A percentile compares a stretch with the other conserved stretches of the same genome.
Evolutionary conservation across 2,888 invertebrate genomes (phyloP).

Genomic region (Andrena trimmerana): DNA sequence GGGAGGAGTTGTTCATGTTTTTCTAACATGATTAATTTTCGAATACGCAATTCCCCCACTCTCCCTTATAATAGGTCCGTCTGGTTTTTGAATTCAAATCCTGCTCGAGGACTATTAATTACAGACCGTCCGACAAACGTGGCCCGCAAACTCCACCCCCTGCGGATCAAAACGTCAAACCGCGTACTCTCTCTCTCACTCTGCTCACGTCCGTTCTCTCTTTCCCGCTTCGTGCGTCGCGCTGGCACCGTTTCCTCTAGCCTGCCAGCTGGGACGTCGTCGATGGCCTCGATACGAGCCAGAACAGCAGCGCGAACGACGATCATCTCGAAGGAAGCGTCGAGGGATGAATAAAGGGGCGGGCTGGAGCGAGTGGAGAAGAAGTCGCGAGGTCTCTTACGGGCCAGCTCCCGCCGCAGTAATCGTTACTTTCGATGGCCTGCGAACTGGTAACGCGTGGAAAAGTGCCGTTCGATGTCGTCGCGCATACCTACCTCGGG

Average conservation of each 20-base stretch:
- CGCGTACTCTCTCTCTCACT: neutral
- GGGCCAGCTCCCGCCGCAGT: conserved; percentile 39
- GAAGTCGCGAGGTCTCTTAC: conserved; percentile 9
- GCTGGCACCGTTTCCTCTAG: neutral
- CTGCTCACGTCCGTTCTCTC: neutral
- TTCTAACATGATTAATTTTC: too few relatives aligned
- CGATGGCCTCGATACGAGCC: neutral
- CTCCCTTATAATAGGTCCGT: neutral
- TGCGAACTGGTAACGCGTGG: conserved; percentile 21
- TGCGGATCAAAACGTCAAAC: neutral
- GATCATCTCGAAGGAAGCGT: conserved; percentile 3
- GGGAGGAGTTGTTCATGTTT: too few relatives aligned
- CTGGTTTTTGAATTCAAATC: conserved; percentile 22
- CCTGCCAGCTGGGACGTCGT: neutral
- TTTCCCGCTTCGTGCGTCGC: neutral
- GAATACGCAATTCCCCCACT: too few relatives aligned
- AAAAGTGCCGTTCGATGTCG: conserved; percentile 17
- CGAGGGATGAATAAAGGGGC: conserved; percentile 50
- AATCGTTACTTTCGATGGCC: conserved; percentile 60
- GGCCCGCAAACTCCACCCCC: neutral
- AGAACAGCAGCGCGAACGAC: conserved; percentile 26
- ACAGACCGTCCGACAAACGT: conserved; percentile 3
- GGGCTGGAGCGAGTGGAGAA: neutral
- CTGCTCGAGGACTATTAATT: conserved; percentile 35
- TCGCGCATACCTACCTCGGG: neutral